Evolutionary conservation across 92 coral and sea anemone genomes (phyloP).

Genomic region (Phenganax stokvisi): DNA sequence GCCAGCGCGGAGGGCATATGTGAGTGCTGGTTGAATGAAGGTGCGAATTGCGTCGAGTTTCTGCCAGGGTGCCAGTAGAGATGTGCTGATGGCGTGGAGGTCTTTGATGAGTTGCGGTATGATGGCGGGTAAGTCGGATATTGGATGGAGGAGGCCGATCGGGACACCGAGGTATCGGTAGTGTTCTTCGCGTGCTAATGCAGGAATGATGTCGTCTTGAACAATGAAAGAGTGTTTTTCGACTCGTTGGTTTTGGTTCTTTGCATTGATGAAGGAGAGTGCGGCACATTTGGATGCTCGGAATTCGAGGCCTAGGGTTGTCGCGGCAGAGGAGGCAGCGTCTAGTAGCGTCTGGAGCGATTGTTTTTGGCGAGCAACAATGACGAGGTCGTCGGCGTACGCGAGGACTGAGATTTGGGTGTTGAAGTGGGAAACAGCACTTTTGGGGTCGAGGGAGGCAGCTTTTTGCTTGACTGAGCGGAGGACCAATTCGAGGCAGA

Average conservation of each 20-base stretch:
- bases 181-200: slow-evolving; percentile 14
- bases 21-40: slow-evolving; percentile 31
- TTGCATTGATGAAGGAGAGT: slow-evolving; percentile 10
- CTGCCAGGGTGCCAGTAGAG: slow-evolving; percentile 40
- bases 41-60: slow-evolving; percentile 27
- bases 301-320: slow-evolving; percentile 25
- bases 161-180: slow-evolving; percentile 37
- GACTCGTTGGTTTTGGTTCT: background rate
- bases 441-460: background rate
- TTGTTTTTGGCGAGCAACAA: slow-evolving; percentile 30
- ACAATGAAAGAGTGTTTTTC: slow-evolving; percentile 1
- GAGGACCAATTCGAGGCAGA: slow-evolving; percentile 23
- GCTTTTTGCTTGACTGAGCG: slow-evolving; percentile 22
- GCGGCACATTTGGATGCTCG: slow-evolving; percentile 35
- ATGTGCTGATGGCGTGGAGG: slow-evolving; percentile 21
- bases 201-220: slow-evolving; percentile 10
- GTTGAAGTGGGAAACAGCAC: slow-evolving; percentile 4
- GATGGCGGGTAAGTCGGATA: slow-evolving; percentile 15
- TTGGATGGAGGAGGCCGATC: slow-evolving; percentile 25
- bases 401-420: slow-evolving; percentile 24
- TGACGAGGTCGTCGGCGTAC: slow-evolving; percentile 36
- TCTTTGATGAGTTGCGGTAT: slow-evolving; percentile 15
- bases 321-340: slow-evolving; percentile 25
- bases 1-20: slow-evolving; percentile 26
- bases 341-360: slow-evolving; percentile 30